phyloP scores from a whole-genome alignment of 2,888 invertebrate genomes.

The Eupithecia insigniata region DNA sequence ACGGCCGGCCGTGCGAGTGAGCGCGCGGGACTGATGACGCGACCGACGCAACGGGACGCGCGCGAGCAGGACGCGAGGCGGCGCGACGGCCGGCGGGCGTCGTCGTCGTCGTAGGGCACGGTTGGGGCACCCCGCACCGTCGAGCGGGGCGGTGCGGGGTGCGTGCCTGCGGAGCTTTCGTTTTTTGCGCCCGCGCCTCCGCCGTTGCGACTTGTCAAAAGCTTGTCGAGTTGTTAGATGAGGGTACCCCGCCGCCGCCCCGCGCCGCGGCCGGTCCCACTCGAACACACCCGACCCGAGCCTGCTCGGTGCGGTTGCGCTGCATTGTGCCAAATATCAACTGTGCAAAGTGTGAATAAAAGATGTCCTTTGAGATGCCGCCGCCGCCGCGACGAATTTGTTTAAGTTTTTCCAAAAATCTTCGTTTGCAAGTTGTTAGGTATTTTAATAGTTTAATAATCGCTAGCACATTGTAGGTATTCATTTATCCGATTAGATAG shows the following conservation, averaged over 20 bases:
- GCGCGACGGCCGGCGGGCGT: conserved; percentile 13
- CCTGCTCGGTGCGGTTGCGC: conserved; percentile 72
- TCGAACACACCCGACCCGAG: conserved; percentile 60
- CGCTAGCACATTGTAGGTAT: conserved; percentile 43
- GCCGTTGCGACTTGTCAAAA: conserved; percentile 79
- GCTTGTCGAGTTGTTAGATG: conserved; percentile 81
- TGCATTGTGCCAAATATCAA: conserved; percentile 68
- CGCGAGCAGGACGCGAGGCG: background rate
- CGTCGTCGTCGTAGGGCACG: conserved; percentile 7
- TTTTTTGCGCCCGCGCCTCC: conserved; percentile 80
- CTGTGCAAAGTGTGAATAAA: conserved; percentile 78
- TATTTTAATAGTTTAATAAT: too few relatives aligned
- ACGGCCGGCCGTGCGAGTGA: background rate
- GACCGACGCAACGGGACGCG: too few relatives aligned
- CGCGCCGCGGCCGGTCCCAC: conserved; percentile 71
- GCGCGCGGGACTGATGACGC: conserved; percentile 42
- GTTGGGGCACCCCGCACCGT: conserved; percentile 53
- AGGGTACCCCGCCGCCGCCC: conserved; percentile 71
- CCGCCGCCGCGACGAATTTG: conserved; percentile 57
- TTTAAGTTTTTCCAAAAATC: conserved; percentile 49
- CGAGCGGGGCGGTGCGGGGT: too few relatives aligned
- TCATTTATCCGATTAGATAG: conserved; percentile 40
- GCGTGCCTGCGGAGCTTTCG: conserved; percentile 70
- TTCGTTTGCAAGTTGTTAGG: conserved; percentile 55
- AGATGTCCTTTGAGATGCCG: conserved; percentile 64